Conservation (phyloP, 2,113 vertebrate species). For the Podarcis cretensis region DNA sequence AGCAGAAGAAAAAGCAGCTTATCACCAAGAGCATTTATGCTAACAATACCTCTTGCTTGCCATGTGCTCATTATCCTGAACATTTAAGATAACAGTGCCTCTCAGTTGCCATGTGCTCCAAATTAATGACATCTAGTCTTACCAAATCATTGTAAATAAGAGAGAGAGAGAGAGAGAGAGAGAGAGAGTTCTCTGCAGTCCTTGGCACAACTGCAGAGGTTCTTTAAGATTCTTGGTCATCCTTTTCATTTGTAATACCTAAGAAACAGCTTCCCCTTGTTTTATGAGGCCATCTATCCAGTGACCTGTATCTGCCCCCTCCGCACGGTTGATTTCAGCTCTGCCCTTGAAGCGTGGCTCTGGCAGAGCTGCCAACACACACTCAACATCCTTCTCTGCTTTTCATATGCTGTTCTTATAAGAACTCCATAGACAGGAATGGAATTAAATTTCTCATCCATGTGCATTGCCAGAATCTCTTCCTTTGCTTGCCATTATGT, state of each 20-base stretch:
- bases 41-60: no score
- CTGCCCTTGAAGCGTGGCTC: constrained; percentile 35
- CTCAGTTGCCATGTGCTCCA: constrained; percentile 7
- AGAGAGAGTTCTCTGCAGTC: background rate
- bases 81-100: constrained; percentile 17
- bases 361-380: constrained; percentile 7
- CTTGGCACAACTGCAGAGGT: background rate
- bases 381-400: constrained; percentile 27
- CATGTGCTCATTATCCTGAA: constrained; percentile 5
- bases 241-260: constrained; percentile 4
- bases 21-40: no score
- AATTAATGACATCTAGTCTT: constrained; percentile 26
- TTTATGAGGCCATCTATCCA: background rate
- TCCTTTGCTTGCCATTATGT: constrained; percentile 20
- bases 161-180: constrained; percentile 4
- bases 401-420: constrained; percentile 38
- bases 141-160: constrained; percentile 36
- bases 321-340: constrained; percentile 23
- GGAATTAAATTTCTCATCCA: constrained; percentile 24
- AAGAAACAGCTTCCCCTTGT: constrained; percentile 12
- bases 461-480: background rate
- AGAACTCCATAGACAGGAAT: constrained; percentile 19
- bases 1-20: background rate
- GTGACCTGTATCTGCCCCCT: constrained; percentile 9
- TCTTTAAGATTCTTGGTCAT: constrained; percentile 27